These are phyloP conservation scores for Galeopterus variegatus DNA, from an alignment of 2,113 vertebrate genomes.

Conservation along the genomic window DNA sequence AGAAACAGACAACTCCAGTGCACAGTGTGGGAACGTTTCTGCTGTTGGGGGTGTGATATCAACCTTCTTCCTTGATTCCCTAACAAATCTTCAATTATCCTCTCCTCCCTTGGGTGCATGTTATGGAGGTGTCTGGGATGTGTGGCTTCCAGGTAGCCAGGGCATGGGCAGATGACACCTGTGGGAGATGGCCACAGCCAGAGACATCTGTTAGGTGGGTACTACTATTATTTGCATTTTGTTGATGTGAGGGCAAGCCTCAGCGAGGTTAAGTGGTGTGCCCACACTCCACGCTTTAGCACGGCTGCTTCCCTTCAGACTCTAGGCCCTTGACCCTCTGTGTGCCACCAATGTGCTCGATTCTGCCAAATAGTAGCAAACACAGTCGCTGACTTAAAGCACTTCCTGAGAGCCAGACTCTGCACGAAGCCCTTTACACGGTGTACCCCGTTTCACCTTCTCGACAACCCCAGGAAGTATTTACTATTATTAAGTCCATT, in stretches of 20 bases:
- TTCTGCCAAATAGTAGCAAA: not conserved
- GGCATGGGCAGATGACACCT: not conserved
- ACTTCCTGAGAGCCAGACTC: not conserved
- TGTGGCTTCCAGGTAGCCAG: not conserved
- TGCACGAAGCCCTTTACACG: rapidly evolving
- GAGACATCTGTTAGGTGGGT: too few species aligned
- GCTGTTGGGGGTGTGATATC: not conserved
- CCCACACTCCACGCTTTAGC: not conserved
- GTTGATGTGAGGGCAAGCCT: not conserved
- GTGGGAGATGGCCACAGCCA: not conserved
- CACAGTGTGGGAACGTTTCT: too few species aligned
- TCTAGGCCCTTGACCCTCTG: not conserved
- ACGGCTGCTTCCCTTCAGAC: not conserved
- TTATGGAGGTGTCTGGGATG: not conserved
- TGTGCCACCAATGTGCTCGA: not conserved
- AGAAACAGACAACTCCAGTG: not conserved
- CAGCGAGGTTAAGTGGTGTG: not conserved
- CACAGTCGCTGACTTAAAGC: not conserved
- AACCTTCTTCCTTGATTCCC: not conserved
- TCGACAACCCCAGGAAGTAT: rapidly evolving
- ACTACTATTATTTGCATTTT: not conserved
- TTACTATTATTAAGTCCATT: too few species aligned
- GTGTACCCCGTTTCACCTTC: not conserved
- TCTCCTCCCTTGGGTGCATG: not conserved
- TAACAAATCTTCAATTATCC: too few species aligned